Conservation (phyloP, 1,140 invertebrate genomes). For the Pectinophora gossypiella region DNA sequence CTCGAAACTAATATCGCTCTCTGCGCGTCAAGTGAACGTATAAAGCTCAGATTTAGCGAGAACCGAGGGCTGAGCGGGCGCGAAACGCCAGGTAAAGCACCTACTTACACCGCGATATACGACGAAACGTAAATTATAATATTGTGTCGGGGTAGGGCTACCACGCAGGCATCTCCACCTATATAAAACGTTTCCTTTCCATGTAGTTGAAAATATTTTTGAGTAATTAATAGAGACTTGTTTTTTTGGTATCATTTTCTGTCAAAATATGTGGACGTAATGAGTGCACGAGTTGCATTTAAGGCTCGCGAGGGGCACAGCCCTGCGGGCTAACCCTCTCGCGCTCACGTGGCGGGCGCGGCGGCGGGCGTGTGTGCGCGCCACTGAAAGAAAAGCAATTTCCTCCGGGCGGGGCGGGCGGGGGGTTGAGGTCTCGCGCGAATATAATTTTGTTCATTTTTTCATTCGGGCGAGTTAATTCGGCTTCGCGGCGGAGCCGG, state of each 20-base stretch:
- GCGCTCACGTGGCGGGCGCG: slow-evolving; percentile 36
- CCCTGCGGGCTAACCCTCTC: slow-evolving; percentile 61
- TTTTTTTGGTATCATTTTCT: too few species aligned
- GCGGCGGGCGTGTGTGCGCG: slow-evolving; percentile 51
- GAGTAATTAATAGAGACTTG: too few species aligned
- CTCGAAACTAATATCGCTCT: slow-evolving; percentile 72
- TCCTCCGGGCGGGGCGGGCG: slow-evolving; percentile 47
- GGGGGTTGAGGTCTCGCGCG: slow-evolving; percentile 59
- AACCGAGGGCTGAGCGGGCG: slow-evolving; percentile 64
- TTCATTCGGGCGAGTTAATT: slow-evolving; percentile 73
- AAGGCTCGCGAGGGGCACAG: neutral
- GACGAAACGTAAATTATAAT: slow-evolving; percentile 74
- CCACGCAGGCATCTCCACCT: too few species aligned
- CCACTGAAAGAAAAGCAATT: slow-evolving; percentile 73
- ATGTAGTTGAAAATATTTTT: too few species aligned
- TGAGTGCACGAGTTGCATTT: neutral
- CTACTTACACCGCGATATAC: slow-evolving; percentile 73
- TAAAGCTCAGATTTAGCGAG: slow-evolving; percentile 73
- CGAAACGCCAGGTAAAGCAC: slow-evolving; percentile 69
- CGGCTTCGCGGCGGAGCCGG: slow-evolving; percentile 67
- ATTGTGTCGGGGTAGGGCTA: slow-evolving; percentile 39
- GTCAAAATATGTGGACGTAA: too few species aligned
- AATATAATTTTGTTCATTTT: slow-evolving; percentile 76
- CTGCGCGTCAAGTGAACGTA: slow-evolving; percentile 72
- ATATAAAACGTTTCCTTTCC: neutral